These are phyloP conservation scores for Siphamia tubifer DNA, from an alignment of 2,113 vertebrate species.

Conservation along the genomic window DNA sequence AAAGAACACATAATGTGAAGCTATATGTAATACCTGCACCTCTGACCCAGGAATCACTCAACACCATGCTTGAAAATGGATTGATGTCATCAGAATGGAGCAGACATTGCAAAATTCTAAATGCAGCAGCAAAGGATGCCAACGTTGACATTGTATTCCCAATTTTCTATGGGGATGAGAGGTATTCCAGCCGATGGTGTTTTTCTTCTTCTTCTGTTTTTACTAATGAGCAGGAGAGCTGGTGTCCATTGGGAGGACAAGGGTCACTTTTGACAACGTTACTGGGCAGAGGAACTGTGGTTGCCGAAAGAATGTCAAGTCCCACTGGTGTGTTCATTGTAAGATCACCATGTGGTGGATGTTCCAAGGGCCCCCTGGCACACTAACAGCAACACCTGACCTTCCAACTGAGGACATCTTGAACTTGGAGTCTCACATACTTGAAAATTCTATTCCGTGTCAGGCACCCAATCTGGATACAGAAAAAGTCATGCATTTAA, in stretches of 20 bases:
- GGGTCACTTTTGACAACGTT: background rate
- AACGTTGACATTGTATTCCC: background rate
- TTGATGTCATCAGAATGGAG: background rate
- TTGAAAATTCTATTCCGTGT: too few relatives aligned
- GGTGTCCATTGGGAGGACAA: constrained; percentile 1
- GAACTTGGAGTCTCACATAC: background rate
- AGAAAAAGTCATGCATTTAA: too few relatives aligned
- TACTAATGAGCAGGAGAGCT: constrained; percentile 8
- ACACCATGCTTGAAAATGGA: background rate
- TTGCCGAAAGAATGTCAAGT: background rate
- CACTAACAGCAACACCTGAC: background rate
- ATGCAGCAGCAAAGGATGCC: background rate
- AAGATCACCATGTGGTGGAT: background rate
- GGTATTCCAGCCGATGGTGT: fast-evolving
- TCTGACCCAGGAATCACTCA: background rate
- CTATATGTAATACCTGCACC: background rate
- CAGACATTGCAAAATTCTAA: background rate
- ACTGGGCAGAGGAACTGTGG: constrained; percentile 8
- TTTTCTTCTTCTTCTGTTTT: constrained; percentile 2
- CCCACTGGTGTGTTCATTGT: background rate
- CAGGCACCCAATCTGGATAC: too few relatives aligned
- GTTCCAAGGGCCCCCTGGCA: background rate
- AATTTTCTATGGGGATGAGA: background rate
- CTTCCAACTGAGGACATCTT: background rate
- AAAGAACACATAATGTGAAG: background rate